These are phyloP conservation scores for Bombus polaris DNA, from an alignment of 1,140 invertebrate genomes.

Conservation along the genomic window DNA sequence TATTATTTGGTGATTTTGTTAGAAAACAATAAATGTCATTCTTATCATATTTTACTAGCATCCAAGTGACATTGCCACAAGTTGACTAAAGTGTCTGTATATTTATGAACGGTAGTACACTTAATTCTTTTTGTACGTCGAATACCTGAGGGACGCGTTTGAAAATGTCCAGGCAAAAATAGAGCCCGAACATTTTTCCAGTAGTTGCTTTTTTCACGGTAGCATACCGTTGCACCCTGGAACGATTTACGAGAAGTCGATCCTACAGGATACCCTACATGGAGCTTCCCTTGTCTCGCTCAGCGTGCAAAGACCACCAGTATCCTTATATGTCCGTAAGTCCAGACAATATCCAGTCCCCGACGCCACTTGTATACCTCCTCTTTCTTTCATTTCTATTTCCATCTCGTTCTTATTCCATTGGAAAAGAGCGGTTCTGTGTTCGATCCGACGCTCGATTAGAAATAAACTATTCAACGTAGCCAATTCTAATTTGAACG, in stretches of 20 bases:
- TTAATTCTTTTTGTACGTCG: not conserved
- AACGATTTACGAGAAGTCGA: constrained; percentile 64
- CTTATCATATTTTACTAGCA: too few species aligned
- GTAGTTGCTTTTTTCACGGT: not conserved
- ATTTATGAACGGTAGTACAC: too few species aligned
- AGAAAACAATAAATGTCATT: too few species aligned
- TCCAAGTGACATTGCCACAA: too few species aligned
- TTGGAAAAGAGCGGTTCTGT: not conserved
- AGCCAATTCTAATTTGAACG: not conserved
- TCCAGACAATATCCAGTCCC: constrained; percentile 72
- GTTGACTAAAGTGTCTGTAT: too few species aligned
- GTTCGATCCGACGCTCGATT: constrained; percentile 14
- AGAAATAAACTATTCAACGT: not conserved
- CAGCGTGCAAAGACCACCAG: constrained; percentile 52
- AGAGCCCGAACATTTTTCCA: not conserved
- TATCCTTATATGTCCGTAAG: constrained; percentile 75
- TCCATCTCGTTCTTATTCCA: not conserved
- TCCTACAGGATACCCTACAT: constrained; percentile 56
- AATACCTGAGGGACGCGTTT: too few species aligned
- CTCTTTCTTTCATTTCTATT: constrained; percentile 30
- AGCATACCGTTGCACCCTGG: constrained; percentile 51
- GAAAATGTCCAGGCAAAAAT: constrained; percentile 7
- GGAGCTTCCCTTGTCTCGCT: constrained; percentile 60
- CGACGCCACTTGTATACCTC: constrained; percentile 38
- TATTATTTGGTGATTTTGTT: too few species aligned